Evolutionary conservation across 2,888 invertebrate genomes (phyloP).

Genomic region (Eupsilia transversa): DNA sequence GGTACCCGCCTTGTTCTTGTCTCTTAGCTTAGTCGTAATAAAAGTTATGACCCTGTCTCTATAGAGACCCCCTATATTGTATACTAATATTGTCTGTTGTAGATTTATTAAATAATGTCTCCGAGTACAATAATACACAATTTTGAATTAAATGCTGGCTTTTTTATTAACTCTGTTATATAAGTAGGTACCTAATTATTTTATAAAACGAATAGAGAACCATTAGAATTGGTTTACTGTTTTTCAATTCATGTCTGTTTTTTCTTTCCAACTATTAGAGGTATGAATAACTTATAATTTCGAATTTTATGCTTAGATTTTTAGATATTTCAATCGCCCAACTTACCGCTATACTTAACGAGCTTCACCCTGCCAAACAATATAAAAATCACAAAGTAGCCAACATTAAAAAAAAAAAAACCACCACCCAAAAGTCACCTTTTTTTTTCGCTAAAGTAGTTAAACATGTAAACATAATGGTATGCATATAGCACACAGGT

Average conservation of each 20-base stretch:
- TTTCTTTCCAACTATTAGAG: neutral
- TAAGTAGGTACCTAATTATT: no score
- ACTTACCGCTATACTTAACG: neutral
- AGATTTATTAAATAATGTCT: neutral
- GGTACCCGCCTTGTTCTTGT: conserved; percentile 63
- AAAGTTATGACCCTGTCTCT: conserved; percentile 56
- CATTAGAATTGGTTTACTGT: no score
- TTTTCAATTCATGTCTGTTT: no score
- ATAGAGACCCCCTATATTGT: conserved; percentile 31
- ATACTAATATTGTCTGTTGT: conserved; percentile 10
- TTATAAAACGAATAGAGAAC: no score
- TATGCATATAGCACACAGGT: neutral
- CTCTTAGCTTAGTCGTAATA: conserved; percentile 57
- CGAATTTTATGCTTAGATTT: neutral
- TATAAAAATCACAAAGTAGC: neutral
- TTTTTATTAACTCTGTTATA: no score
- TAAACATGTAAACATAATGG: neutral
- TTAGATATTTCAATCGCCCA: neutral
- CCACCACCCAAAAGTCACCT: neutral
- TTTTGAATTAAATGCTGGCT: no score
- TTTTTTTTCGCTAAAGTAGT: neutral
- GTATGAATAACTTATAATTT: neutral
- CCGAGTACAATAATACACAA: neutral
- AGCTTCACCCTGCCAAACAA: no score
- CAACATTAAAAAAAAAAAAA: neutral